Base-by-base conservation (phyloP, 2,113 vertebrate species). In the Lepisosteus osseus region DNA sequence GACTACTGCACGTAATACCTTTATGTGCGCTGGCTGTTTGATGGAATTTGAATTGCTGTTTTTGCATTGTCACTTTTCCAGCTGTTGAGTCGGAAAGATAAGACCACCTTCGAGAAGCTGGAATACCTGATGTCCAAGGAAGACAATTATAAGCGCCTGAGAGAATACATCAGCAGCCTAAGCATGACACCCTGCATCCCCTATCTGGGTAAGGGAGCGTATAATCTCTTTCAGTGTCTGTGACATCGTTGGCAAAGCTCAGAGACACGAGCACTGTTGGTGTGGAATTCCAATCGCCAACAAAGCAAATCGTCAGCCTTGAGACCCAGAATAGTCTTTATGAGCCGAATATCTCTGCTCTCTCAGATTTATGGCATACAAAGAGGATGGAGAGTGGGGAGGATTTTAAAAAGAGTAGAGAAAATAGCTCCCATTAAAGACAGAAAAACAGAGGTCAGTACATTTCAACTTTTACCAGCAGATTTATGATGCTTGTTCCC, bases 171-270 rank as follows among this genome's bases (percentile, higher is more conserved):
- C 81, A 95, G 93, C 86, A 98, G 95, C 87, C 94, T 98, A 90
- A 99, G 98, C 90, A 98, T 99, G 97, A 97, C 96, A 72, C 95
- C 97, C 40, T 99, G 97, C 77, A 99, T 99, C 85, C 97, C 97
- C 8, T 99, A 99, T 85, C 90, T 99, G 84, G 97, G 97, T 98
- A 94, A 93, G 87, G 67, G n/a, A 29, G 29, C 0, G 29, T 29
- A 29, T 29, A 2, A 29, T 29, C 29, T 29, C 29, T 29, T 29
- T 29, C 29, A 29, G 29, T 29, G 29, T 29, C 1, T 29, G 29
- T 29, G 29, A 29, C 29, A 29, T 29, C 29, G 29, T 2, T 29
- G 29, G 29, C 29, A 29, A 29, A 29, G 29, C 29, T 29, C 29
- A 29, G 29, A 29, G 29, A 29, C 29, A 29, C 29, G 1, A 29